Evolutionary conservation across 2,888 invertebrate genomes (phyloP).

Genomic region (Allacma fusca): DNA sequence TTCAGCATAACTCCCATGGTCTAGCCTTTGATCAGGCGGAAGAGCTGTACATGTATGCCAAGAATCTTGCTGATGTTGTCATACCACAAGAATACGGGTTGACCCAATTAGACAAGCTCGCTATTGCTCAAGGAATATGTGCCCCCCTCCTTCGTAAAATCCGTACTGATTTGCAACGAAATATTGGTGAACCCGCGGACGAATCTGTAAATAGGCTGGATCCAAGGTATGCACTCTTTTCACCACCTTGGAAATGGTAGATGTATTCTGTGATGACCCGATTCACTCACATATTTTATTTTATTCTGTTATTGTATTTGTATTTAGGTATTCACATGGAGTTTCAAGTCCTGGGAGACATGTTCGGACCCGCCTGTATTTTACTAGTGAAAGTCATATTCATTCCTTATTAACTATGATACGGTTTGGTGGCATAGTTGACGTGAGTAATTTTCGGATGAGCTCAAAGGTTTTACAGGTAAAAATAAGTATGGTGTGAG

Average conservation of each 20-base stretch:
- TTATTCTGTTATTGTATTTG: too few relatives aligned
- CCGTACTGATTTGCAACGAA: conserved; percentile 89
- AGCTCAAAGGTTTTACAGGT: not conserved
- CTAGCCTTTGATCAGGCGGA: conserved; percentile 91
- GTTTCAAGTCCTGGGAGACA: conserved; percentile 98
- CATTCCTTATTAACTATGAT: conserved; percentile 96
- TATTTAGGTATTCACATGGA: conserved; percentile 94
- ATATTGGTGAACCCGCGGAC: conserved; percentile 88
- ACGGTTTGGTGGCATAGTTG: conserved; percentile 87
- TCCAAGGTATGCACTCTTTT: conserved; percentile 79
- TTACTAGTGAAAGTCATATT: conserved; percentile 99
- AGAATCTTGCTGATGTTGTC: conserved; percentile 97
- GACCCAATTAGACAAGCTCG: conserved; percentile 91
- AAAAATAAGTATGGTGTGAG: not conserved
- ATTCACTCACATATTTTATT: too few relatives aligned
- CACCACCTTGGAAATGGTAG: too few relatives aligned
- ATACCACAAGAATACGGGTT: conserved; percentile 98
- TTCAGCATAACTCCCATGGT: conserved; percentile 97
- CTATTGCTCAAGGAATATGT: conserved; percentile 97
- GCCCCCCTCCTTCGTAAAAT: conserved; percentile 96
- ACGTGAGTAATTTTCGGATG: conserved; percentile 72
- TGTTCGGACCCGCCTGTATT: conserved; percentile 97
- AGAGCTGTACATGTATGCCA: conserved; percentile 89
- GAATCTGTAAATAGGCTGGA: conserved; percentile 96
- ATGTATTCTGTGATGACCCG: too few relatives aligned